These are phyloP conservation scores for Cephus cinctus DNA, from an alignment of 1,140 invertebrate genomes.

Conservation along the genomic window DNA sequence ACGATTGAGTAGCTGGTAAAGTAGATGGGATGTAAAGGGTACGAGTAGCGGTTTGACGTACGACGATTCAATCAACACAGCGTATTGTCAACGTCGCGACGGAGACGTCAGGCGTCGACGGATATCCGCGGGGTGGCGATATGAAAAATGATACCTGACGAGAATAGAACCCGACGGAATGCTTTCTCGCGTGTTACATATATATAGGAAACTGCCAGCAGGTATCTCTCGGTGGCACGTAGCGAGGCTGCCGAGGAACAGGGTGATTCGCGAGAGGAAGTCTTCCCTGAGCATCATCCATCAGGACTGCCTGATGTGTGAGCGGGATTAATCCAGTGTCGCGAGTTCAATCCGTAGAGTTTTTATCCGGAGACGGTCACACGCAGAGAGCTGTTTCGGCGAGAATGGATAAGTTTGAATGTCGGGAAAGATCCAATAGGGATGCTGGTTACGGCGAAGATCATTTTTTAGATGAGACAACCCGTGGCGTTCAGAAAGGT, in stretches of 20 bases:
- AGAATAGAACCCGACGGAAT: slow-evolving; percentile 18
- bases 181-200: slow-evolving; percentile 22
- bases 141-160: slow-evolving; percentile 45
- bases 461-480: too few species aligned
- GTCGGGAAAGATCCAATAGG: too few species aligned
- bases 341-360: too few species aligned
- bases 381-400: too few species aligned
- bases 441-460: slow-evolving; percentile 36
- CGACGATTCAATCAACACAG: slow-evolving; percentile 41
- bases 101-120: slow-evolving; percentile 35
- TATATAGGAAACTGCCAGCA: too few species aligned
- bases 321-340: too few species aligned
- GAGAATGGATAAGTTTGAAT: too few species aligned
- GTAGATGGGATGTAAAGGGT: neutral
- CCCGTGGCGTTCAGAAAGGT: too few species aligned
- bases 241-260: too few species aligned
- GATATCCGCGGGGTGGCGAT: slow-evolving; percentile 35
- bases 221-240: too few species aligned
- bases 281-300: slow-evolving; percentile 15
- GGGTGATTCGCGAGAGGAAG: slow-evolving; percentile 19
- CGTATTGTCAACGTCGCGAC: slow-evolving; percentile 37
- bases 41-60: slow-evolving; percentile 20
- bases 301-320: slow-evolving; percentile 1
- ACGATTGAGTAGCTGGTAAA: neutral
- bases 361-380: too few species aligned